These are phyloP conservation scores for Cylindroiulus punctatus DNA, from an alignment of 2,888 invertebrate genomes.

Conservation along the genomic window DNA sequence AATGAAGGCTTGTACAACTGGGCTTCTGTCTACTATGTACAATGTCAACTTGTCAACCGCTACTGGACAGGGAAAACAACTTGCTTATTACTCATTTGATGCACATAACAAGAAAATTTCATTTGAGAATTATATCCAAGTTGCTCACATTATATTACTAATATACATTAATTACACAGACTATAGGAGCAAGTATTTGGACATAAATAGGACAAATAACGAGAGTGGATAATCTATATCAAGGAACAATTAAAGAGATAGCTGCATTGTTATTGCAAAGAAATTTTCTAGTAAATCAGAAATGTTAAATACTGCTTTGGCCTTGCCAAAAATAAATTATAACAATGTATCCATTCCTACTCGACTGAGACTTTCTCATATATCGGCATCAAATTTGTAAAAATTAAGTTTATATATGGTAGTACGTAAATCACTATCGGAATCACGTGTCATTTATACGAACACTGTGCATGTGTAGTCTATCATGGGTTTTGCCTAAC, in stretches of 20 bases:
- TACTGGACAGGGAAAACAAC: not conserved
- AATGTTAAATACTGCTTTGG: not conserved
- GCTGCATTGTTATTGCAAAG: slow-evolving; percentile 5
- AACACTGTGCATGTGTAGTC: not conserved
- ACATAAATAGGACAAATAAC: not conserved
- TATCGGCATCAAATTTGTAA: not conserved
- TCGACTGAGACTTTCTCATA: not conserved
- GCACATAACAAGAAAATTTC: not conserved
- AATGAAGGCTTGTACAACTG: slow-evolving; percentile 17
- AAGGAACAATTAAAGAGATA: not conserved
- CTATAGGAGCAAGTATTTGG: not conserved
- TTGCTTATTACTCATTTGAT: not conserved
- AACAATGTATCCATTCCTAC: not conserved
- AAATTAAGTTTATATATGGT: not conserved
- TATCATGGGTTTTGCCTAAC: not conserved
- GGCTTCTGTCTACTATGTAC: not conserved
- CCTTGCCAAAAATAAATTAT: not conserved
- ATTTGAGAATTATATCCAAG: not conserved
- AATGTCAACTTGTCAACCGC: not conserved
- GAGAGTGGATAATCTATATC: not conserved
- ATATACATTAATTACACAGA: not conserved
- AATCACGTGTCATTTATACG: not conserved
- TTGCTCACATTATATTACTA: not conserved
- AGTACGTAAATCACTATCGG: too few relatives aligned
- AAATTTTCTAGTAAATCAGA: not conserved